phyloP scores from a whole-genome alignment of 2,797 vertebrate genomes.

The Typhlichthys eigenmanni region DNA sequence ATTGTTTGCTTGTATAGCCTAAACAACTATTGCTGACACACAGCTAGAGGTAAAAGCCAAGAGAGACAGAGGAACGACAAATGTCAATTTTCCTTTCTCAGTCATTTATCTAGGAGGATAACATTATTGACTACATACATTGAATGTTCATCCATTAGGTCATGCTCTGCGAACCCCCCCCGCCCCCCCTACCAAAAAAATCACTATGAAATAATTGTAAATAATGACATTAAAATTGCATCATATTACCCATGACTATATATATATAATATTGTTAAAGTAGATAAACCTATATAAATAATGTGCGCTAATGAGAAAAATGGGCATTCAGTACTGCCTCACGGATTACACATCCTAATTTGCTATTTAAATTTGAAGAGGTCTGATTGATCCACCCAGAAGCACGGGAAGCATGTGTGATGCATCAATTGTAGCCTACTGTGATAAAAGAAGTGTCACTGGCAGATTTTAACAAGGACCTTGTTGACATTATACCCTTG shows the following conservation, averaged over 20 bases:
- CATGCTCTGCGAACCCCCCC: too few species aligned
- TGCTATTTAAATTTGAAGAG: slow-evolving; percentile 43
- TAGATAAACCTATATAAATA: slow-evolving; percentile 17
- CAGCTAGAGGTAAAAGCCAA: too few species aligned
- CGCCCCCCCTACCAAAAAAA: too few species aligned
- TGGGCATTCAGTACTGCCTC: slow-evolving; percentile 21
- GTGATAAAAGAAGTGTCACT: slow-evolving; percentile 3
- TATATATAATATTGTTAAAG: slow-evolving; percentile 10
- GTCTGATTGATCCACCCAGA: slow-evolving; percentile 31
- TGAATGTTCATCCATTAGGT: too few species aligned
- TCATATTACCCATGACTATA: not conserved
- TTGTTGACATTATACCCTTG: slow-evolving; percentile 27
- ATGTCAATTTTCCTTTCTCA: too few species aligned
- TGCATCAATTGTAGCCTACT: slow-evolving; percentile 24
- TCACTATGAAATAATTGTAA: too few species aligned
- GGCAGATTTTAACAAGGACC: slow-evolving; percentile 21
- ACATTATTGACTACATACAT: too few species aligned
- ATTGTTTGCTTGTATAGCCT: not conserved
- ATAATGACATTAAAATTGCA: too few species aligned
- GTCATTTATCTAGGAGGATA: too few species aligned
- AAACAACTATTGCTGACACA: too few species aligned
- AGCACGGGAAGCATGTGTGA: slow-evolving; percentile 22
- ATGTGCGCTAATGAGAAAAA: slow-evolving; percentile 25
- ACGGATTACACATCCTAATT: slow-evolving; percentile 29
- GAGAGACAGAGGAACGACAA: too few species aligned